Percentiles rank a stretch among this genome's conserved stretches.
These are phyloP conservation scores for Nymphicus hollandicus DNA, from an alignment of 2,113 vertebrate genomes.

Conservation along the genomic window DNA sequence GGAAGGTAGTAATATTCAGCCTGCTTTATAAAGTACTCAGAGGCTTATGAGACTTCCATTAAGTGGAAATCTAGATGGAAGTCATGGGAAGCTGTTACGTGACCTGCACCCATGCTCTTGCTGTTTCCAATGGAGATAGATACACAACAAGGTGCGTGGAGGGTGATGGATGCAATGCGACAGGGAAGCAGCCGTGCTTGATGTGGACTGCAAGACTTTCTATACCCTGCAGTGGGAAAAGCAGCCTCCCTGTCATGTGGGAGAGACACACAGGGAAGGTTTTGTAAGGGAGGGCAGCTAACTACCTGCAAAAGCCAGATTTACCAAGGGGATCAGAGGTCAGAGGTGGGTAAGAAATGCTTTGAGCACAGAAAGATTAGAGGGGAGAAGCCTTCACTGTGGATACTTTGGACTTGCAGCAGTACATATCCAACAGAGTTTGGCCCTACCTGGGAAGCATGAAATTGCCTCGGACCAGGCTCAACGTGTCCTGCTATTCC, in stretches of 20 bases:
- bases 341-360: not conserved
- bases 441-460: not conserved
- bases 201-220: not conserved
- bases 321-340: not conserved
- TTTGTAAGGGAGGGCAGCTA: not conserved
- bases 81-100: not conserved
- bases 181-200: rapidly evolving
- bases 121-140: not conserved
- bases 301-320: not conserved
- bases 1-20: not conserved
- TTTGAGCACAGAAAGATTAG: not conserved
- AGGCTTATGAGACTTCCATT: not conserved
- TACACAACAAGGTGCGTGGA: rapidly evolving
- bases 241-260: not conserved
- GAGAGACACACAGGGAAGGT: not conserved
- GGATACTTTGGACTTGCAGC: not conserved
- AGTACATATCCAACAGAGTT: not conserved
- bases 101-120: not conserved
- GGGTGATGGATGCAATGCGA: not conserved
- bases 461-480: not conserved
- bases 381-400: not conserved
- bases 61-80: not conserved
- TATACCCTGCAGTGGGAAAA: rapidly evolving
- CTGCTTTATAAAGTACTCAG: not conserved
- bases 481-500: not conserved